Percentiles rank a stretch among this genome's conserved stretches.
phyloP scores from a whole-genome alignment of 2,888 invertebrate species.

The Cephalotes varians region DNA sequence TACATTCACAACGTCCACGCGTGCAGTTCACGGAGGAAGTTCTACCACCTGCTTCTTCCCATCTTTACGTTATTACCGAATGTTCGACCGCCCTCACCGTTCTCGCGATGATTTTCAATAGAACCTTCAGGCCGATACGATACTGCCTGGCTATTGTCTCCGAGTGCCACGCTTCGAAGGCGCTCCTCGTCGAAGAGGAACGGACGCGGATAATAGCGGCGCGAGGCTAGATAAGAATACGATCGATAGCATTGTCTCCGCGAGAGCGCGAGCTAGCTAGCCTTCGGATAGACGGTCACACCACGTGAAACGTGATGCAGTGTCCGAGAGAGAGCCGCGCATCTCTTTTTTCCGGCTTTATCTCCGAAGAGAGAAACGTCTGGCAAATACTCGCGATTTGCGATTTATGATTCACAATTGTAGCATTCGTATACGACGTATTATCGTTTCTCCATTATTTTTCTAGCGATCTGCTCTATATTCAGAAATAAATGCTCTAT shows the following conservation, averaged over 20 bases:
- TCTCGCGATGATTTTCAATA: conserved; percentile 70
- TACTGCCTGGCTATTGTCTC: conserved; percentile 47
- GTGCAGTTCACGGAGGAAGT: not conserved
- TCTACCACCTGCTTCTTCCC: conserved; percentile 31
- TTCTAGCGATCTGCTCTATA: not conserved
- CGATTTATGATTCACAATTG: not conserved
- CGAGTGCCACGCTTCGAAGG: conserved; percentile 40
- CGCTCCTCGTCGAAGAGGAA: conserved; percentile 31
- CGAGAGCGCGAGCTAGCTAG: conserved; percentile 25
- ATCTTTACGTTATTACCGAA: conserved; percentile 50
- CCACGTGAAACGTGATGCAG: conserved; percentile 9
- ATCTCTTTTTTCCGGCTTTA: not conserved
- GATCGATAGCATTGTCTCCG: conserved; percentile 48
- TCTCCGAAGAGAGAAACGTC: not conserved
- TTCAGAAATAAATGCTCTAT: not conserved
- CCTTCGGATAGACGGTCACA: conserved; percentile 18
- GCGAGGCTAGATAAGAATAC: conserved; percentile 44
- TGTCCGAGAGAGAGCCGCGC: not conserved
- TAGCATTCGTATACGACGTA: not conserved
- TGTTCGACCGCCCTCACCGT: conserved; percentile 51
- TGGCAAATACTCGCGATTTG: not conserved
- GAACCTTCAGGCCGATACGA: conserved; percentile 47
- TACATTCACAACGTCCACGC: not conserved
- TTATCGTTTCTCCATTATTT: not conserved
- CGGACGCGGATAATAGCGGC: conserved; percentile 43